These are phyloP conservation scores for Lampris incognitus DNA, from an alignment of 2,113 vertebrate species.

Conservation along the genomic window DNA sequence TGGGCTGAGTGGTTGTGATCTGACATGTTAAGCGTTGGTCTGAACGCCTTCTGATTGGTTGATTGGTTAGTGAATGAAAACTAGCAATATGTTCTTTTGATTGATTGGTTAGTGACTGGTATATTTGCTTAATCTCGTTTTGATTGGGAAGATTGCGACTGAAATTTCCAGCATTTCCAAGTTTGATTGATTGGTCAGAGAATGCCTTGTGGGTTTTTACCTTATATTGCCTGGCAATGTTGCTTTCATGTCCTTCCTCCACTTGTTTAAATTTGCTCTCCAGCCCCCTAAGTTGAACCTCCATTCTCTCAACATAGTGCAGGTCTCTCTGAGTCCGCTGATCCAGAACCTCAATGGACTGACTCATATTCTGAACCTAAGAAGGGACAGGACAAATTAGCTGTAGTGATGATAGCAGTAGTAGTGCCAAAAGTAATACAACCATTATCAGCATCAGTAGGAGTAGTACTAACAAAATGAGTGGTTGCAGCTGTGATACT, in stretches of 20 bases:
- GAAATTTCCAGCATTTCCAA: no score
- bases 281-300: conserved; percentile 91
- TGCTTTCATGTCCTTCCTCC: conserved; percentile 94
- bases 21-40: no score
- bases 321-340: conserved; percentile 93
- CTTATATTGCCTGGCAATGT: conserved; percentile 96
- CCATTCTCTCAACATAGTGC: conserved; percentile 97
- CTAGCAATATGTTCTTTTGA: no score
- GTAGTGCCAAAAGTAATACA: no score
- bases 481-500: background rate
- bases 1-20: no score
- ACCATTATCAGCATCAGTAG: background rate
- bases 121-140: no score
- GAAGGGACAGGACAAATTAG: background rate
- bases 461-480: background rate
- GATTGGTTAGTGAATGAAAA: no score
- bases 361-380: conserved; percentile 98
- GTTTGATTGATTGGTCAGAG: no score
- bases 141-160: no score
- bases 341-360: conserved; percentile 95
- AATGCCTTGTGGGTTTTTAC: conserved; percentile 70
- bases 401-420: background rate
- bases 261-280: conserved; percentile 95
- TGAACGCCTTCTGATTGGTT: background rate
- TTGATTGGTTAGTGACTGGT: no score